These are phyloP conservation scores for Cephus sareptanus DNA, from an alignment of 2,888 invertebrate genomes.

Conservation along the genomic window DNA sequence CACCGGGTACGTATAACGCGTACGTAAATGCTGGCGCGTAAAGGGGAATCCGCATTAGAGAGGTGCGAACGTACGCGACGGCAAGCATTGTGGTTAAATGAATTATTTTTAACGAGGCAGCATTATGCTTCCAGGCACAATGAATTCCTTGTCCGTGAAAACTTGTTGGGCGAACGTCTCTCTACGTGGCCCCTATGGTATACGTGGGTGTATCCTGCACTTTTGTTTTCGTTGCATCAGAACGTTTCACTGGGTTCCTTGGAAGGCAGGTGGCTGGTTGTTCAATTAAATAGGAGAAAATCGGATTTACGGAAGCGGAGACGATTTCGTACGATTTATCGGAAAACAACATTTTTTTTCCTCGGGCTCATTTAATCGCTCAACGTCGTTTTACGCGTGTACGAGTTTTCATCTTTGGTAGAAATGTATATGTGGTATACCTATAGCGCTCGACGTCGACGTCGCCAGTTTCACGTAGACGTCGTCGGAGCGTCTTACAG, in stretches of 20 bases:
- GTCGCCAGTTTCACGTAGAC: background rate
- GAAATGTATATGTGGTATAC: background rate
- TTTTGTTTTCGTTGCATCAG: background rate
- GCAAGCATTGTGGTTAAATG: conserved; percentile 47
- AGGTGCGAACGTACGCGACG: conserved; percentile 17
- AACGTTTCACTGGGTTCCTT: background rate
- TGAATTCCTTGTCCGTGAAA: conserved; percentile 44
- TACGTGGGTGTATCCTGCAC: background rate
- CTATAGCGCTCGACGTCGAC: background rate
- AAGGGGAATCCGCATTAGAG: conserved; percentile 21
- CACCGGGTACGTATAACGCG: too few species aligned
- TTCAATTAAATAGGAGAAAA: background rate
- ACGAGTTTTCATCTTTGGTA: too few species aligned
- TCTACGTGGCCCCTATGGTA: background rate
- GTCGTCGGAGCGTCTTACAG: background rate
- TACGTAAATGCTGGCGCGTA: too few species aligned
- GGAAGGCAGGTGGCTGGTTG: background rate
- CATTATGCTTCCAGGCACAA: conserved; percentile 50
- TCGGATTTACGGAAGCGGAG: background rate
- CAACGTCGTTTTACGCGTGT: too few species aligned
- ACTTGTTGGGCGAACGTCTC: conserved; percentile 37
- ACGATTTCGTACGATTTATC: background rate
- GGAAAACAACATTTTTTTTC: too few species aligned
- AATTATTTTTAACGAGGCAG: conserved; percentile 60
- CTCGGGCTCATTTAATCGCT: too few species aligned